Conservation (phyloP, 1,140 invertebrate species). For the Thalassaphorura encarpata region DNA sequence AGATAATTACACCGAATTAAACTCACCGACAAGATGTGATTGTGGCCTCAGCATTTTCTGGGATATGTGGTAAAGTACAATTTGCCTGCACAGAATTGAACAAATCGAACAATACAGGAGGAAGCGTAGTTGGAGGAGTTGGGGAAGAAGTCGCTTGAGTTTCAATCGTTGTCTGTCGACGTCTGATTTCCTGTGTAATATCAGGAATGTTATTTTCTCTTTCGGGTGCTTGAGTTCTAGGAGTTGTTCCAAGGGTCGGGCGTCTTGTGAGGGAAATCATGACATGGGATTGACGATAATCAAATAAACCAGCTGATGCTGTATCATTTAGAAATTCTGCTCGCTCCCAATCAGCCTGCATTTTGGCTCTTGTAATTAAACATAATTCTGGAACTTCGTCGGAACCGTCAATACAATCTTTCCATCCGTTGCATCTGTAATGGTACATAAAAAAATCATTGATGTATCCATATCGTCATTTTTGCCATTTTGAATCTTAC, state of each 20-base stretch:
- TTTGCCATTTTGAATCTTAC: conserved; percentile 9
- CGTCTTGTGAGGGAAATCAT: conserved; percentile 1
- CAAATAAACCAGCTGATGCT: neutral
- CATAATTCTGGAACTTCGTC: conserved; percentile 24
- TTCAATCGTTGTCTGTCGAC: neutral
- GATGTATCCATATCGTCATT: too few species aligned
- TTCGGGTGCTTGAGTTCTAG: neutral
- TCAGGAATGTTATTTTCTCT: neutral
- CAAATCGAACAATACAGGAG: neutral
- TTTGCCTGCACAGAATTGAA: conserved; percentile 4
- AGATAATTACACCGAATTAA: neutral
- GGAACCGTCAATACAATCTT: conserved; percentile 16
- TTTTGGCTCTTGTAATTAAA: conserved; percentile 23
- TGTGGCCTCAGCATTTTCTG: conserved; percentile 21
- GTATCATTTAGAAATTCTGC: conserved; percentile 2
- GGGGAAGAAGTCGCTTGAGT: too few species aligned
- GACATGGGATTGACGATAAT: neutral
- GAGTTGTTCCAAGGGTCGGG: neutral
- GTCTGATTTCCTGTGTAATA: neutral
- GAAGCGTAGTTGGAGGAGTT: neutral
- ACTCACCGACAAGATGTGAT: conserved; percentile 22
- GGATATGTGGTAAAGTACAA: conserved; percentile 24
- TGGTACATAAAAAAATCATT: neutral
- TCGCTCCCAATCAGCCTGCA: conserved; percentile 14
- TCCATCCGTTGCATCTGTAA: conserved; percentile 19